phyloP scores from a whole-genome alignment of 2,113 vertebrate species.

The Psophia crepitans region DNA sequence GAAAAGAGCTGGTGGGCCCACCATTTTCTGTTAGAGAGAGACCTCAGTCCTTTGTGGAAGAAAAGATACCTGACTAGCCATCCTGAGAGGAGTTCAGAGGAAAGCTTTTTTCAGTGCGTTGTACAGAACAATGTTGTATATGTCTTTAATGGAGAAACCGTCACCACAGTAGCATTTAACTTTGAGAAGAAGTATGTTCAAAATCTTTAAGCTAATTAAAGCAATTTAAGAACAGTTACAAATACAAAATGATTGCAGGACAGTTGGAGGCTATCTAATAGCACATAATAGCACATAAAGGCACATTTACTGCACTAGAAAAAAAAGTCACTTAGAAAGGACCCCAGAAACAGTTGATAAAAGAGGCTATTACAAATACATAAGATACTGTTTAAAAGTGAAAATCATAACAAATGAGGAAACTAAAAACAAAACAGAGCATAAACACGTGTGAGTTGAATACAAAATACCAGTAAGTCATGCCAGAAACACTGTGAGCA shows the following conservation, averaged over 20 bases:
- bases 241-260: neutral
- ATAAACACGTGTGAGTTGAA: neutral
- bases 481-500: neutral
- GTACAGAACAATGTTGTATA: neutral
- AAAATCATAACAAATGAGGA: neutral
- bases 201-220: neutral
- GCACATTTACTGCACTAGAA: neutral
- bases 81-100: neutral
- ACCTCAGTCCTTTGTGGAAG: neutral
- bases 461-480: neutral
- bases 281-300: neutral
- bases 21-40: neutral
- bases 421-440: neutral
- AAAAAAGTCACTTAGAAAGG: neutral
- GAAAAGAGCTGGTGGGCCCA: neutral
- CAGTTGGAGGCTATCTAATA: neutral
- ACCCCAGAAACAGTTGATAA: neutral
- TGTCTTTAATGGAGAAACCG: neutral
- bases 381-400: neutral
- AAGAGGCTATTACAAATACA: neutral
- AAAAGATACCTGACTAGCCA: neutral
- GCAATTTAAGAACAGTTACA: neutral
- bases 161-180: neutral
- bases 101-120: neutral
- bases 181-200: neutral